Conservation (phyloP, 2,888 invertebrate genomes). For the Amphipyra berbera region DNA sequence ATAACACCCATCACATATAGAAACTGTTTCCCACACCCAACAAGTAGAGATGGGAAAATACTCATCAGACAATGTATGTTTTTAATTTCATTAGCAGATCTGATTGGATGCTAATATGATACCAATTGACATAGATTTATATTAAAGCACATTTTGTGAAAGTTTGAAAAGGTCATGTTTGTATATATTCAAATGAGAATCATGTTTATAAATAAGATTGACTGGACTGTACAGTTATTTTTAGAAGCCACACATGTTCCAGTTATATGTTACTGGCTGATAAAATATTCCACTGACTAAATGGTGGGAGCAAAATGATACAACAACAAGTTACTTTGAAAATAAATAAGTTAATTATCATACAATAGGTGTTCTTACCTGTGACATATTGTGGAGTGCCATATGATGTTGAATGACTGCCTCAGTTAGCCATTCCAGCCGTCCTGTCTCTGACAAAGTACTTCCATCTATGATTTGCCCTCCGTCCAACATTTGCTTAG, state of each 20-base stretch:
- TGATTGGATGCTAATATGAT: constrained; percentile 7
- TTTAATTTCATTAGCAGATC: constrained; percentile 6
- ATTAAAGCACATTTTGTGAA: constrained; percentile 24
- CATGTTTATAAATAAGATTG: constrained; percentile 52
- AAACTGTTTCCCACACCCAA: constrained; percentile 38
- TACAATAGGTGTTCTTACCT: constrained; percentile 81
- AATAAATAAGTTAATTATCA: neutral
- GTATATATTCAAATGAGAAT: constrained; percentile 29
- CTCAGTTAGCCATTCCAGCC: constrained; percentile 93
- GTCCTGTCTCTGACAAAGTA: constrained; percentile 91
- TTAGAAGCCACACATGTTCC: constrained; percentile 38
- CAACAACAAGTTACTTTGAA: too few species aligned
- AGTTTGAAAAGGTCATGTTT: constrained; percentile 43
- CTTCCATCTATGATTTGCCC: constrained; percentile 85
- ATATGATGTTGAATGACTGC: constrained; percentile 94
- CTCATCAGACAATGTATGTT: constrained; percentile 24
- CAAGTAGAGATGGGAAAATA: constrained; percentile 37
- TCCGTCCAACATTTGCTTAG: constrained; percentile 93
- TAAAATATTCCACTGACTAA: constrained; percentile 31
- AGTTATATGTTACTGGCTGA: constrained; percentile 22
- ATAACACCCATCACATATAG: constrained; percentile 9
- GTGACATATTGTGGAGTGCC: constrained; percentile 92
- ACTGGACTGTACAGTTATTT: constrained; percentile 43
- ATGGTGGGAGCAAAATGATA: neutral
- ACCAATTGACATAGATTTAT: constrained; percentile 28